Conservation (phyloP, 2,797 vertebrate species). For the Percopsis omiscomaycus region DNA sequence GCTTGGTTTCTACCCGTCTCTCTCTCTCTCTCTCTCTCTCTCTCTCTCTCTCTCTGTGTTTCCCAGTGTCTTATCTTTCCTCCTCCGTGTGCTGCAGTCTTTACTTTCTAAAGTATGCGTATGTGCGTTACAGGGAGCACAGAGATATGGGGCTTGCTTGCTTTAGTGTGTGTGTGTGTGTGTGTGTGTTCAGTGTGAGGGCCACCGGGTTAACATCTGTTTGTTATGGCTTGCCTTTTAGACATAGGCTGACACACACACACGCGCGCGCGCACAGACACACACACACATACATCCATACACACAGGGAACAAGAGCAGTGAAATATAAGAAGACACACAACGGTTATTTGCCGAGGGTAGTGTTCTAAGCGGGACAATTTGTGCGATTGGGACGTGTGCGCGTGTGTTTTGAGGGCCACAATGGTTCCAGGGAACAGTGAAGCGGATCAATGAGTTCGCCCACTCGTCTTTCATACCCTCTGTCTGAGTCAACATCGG, state of each 20-base stretch:
- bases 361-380: constrained; percentile 18
- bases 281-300: not conserved
- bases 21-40: constrained; percentile 56
- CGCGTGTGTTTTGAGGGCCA: constrained; percentile 49
- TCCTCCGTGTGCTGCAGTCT: constrained; percentile 61
- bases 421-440: constrained; percentile 73
- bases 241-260: constrained; percentile 23
- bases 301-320: constrained; percentile 12
- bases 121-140: constrained; percentile 42
- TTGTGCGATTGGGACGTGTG: constrained; percentile 4
- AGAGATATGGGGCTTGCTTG: constrained; percentile 56
- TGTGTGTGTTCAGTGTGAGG: constrained; percentile 34
- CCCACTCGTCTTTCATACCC: constrained; percentile 75
- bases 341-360: constrained; percentile 72
- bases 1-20: constrained; percentile 62
- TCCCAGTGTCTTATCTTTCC: constrained; percentile 41
- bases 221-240: constrained; percentile 61
- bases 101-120: constrained; percentile 66
- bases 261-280: constrained; percentile 10
- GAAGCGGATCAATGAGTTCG: constrained; percentile 74
- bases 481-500: constrained; percentile 71
- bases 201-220: constrained; percentile 57
- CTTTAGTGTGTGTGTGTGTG: constrained; percentile 33
- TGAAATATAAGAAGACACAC: constrained; percentile 54
- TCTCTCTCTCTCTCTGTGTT: constrained; percentile 11